phyloP scores from a whole-genome alignment of 2,797 vertebrate genomes.

The Diglossa cyanea region DNA sequence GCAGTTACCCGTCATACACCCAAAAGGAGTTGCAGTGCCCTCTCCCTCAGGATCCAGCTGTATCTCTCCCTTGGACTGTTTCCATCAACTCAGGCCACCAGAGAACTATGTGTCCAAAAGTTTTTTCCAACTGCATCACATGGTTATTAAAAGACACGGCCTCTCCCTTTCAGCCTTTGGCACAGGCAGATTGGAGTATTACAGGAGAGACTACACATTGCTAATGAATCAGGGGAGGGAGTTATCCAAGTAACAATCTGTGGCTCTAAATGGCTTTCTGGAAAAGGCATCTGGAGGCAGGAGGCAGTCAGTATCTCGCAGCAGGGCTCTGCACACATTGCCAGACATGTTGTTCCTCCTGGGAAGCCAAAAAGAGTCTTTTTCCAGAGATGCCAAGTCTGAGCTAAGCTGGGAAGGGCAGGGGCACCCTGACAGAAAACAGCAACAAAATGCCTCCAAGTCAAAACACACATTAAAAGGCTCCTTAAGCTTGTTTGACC shows the following conservation, averaged over 20 bases:
- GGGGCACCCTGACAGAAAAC: not conserved
- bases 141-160: conserved; percentile 49
- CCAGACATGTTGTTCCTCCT: not conserved
- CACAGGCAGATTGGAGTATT: not conserved
- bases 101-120: not conserved
- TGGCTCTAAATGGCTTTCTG: conserved; percentile 37
- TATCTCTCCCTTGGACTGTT: not conserved
- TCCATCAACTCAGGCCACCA: not conserved
- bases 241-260: not conserved
- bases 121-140: conserved; percentile 46
- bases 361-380: not conserved
- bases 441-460: conserved; percentile 5
- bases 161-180: not conserved
- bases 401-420: conserved; percentile 4
- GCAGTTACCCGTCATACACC: not conserved
- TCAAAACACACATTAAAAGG: not conserved
- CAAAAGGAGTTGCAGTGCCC: not conserved
- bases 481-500: not conserved
- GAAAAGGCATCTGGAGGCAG: conserved; percentile 31
- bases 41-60: not conserved
- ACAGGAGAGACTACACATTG: not conserved
- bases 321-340: not conserved
- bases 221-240: conserved; percentile 16
- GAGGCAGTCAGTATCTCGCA: not conserved
- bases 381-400: not conserved